Base-by-base conservation (phyloP, 2,797 vertebrate species). In the Limnodromus scolopaceus region DNA sequence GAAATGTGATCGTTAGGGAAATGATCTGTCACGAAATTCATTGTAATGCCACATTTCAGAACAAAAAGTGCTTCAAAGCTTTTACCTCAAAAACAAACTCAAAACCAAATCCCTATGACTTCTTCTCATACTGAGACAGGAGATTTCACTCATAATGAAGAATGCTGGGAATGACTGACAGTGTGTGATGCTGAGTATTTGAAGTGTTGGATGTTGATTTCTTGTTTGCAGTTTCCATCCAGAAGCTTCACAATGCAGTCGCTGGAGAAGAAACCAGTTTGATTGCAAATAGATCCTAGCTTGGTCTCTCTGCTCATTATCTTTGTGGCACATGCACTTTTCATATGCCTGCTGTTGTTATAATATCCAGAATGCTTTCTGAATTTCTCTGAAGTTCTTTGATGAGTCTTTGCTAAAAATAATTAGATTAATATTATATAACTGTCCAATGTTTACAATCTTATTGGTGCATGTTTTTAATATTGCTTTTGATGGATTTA, bases 1-100 rank as follows among this genome's bases (percentile, higher is more conserved):
- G 94, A 93, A 86, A 88, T 32, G 39, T 76, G 80, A 90, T 95
- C 61, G 30, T 92, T 94, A 95, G 79, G 94, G 69, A 91, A 94
- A 96, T 91, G 68, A 76, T 90, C 82, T 93, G 69, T 86, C 79
- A 66, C 1, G 0, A 75, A 95, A 92, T 79, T 84, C 89, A 75
- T 70, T 96, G 69, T 81, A 84, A 91, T 87, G 84, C 51, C 41
- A 61, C 8, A 10, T 86, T 93, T 93, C 87, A 92, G 92, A 89
- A 75, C 71, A 84, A 92, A 91, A 91, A 34, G 17, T 36, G 19
- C 61, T 96, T 95, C 87, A 97, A 96, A 86, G 92, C 49, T 72
- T 91, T 92, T 61, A 77, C 49, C 94, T 94, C 80, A 84, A 81
- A 94, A 95, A 16, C 54, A 82, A 79, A 68, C 85, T 94, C 69